Conservation (phyloP, 2,888 invertebrate genomes). For the Lasioglossum malachurum region DNA sequence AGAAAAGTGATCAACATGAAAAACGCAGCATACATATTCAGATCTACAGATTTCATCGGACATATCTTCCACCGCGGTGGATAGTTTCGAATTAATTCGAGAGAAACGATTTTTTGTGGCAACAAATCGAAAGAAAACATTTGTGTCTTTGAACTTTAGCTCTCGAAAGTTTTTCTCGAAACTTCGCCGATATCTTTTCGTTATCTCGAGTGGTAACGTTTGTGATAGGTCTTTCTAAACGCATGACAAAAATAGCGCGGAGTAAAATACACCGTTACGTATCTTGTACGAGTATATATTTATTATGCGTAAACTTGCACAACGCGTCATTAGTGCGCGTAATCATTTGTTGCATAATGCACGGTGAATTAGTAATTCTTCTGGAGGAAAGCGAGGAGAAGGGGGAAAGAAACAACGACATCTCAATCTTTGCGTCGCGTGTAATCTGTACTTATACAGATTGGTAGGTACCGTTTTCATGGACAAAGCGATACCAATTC, state of each 20-base stretch:
- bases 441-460: constrained; percentile 34
- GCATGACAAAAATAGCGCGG: constrained; percentile 34
- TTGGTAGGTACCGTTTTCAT: constrained; percentile 50
- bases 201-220: not conserved
- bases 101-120: no score
- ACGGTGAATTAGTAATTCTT: constrained; percentile 56
- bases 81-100: no score
- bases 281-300: constrained; percentile 44
- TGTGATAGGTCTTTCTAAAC: not conserved
- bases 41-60: no score
- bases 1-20: no score
- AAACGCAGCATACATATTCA: no score
- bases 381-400: constrained; percentile 13
- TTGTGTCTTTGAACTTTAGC: not conserved
- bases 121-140: no score
- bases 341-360: constrained; percentile 60
- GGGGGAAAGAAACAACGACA: constrained; percentile 3
- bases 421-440: constrained; percentile 26
- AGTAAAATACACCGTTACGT: constrained; percentile 53
- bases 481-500: constrained; percentile 36
- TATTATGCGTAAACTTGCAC: constrained; percentile 58
- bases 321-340: constrained; percentile 54
- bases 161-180: not conserved
- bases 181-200: not conserved
- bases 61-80: no score